Conservation (phyloP, 2,797 vertebrate genomes). For the Siniperca obscura region DNA sequence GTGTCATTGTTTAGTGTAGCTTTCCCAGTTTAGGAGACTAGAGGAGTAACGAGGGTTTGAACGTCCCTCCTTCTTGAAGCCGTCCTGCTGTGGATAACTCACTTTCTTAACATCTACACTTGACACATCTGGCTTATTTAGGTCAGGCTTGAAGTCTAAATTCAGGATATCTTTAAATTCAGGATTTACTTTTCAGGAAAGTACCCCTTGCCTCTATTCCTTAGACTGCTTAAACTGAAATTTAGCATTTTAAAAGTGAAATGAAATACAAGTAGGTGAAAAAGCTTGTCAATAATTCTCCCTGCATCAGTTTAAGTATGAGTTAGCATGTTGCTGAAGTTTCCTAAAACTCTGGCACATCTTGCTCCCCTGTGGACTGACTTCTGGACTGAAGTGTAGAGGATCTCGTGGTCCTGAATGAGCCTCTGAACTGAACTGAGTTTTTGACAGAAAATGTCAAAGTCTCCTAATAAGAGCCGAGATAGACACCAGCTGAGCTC, state of each 20-base stretch:
- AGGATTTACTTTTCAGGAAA: background rate
- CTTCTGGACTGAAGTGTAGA: background rate
- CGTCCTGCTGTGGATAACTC: too few relatives aligned
- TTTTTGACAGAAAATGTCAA: slow-evolving; percentile 29
- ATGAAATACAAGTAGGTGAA: background rate
- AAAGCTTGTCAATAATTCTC: background rate
- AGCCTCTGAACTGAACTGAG: background rate
- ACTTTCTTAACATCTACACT: too few relatives aligned
- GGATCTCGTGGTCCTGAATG: background rate
- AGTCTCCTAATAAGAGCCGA: slow-evolving; percentile 22
- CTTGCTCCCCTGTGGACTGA: slow-evolving; percentile 4
- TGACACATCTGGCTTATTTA: too few relatives aligned
- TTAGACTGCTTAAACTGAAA: background rate
- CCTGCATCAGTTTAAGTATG: background rate
- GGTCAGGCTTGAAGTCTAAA: too few relatives aligned
- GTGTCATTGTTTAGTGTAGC: too few relatives aligned
- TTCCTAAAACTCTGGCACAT: background rate
- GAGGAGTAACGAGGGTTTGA: too few relatives aligned
- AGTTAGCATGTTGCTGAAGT: background rate
- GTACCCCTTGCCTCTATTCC: too few relatives aligned
- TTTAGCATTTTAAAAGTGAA: background rate
- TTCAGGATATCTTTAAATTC: background rate
- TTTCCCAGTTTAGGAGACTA: too few relatives aligned
- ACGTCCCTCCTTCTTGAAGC: too few relatives aligned
- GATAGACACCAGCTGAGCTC: slow-evolving; percentile 22